A percentile compares a stretch with the other conserved stretches of the same genome.
Evolutionary conservation across 2,888 invertebrate genomes (phyloP).

Genomic region (Halictus quadricinctus): DNA sequence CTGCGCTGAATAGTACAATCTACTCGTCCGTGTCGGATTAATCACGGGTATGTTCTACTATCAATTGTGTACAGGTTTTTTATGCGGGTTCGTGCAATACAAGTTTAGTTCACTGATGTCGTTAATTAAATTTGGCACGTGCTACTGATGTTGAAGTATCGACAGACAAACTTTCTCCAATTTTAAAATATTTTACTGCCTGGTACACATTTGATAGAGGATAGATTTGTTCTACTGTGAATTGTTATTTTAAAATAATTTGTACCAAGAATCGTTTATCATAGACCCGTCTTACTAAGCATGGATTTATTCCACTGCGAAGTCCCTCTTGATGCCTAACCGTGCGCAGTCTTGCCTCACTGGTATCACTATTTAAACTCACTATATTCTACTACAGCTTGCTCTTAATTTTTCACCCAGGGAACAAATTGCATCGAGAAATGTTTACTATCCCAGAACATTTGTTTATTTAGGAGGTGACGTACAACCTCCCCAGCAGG

Average conservation of each 20-base stretch:
- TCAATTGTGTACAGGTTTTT: neutral
- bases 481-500: neutral
- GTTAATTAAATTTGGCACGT: neutral
- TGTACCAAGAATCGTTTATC: neutral
- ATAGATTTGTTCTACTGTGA: neutral
- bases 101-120: neutral
- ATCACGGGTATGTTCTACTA: no score
- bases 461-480: neutral
- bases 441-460: neutral
- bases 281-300: neutral
- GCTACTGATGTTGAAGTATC: neutral
- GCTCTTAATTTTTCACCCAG: neutral
- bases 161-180: no score
- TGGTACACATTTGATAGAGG: neutral
- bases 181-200: no score
- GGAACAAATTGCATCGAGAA: neutral
- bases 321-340: neutral
- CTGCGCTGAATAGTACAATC: no score
- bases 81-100: neutral
- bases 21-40: no score
- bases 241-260: neutral
- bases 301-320: neutral
- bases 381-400: neutral
- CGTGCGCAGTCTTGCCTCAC: neutral
- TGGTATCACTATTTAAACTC: neutral